Conservation (phyloP, 2,888 invertebrate species). For the Mesodorylaimus sp. region DNA sequence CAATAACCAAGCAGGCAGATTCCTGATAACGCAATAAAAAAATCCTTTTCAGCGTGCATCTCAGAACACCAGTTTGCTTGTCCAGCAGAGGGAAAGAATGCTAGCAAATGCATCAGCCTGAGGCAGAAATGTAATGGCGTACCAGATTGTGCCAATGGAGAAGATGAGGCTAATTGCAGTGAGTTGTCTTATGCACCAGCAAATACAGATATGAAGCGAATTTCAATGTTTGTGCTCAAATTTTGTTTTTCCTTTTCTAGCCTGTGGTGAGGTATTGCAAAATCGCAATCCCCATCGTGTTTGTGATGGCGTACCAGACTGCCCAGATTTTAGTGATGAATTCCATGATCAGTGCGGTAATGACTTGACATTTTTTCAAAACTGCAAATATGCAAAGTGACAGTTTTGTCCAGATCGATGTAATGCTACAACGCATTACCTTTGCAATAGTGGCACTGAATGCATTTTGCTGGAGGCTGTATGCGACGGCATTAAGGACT, state of each 20-base stretch:
- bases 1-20: constrained; percentile 12
- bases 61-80: too few species aligned
- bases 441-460: constrained; percentile 42
- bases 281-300: constrained; percentile 34
- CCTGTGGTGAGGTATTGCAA: background rate
- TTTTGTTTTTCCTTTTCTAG: background rate
- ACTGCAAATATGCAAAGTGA: background rate
- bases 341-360: constrained; percentile 41
- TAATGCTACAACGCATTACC: constrained; percentile 37
- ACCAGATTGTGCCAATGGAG: constrained; percentile 18
- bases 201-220: too few species aligned
- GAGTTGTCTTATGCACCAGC: too few species aligned
- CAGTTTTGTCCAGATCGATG: background rate
- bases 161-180: constrained; percentile 19
- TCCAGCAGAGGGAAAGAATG: too few species aligned
- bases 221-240: too few species aligned
- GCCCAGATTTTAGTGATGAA: constrained; percentile 55
- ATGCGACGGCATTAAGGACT: constrained; percentile 21
- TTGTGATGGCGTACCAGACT: constrained; percentile 47
- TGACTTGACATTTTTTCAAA: constrained; percentile 11
- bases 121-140: constrained; percentile 27
- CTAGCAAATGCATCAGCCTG: constrained; percentile 43
- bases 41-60: too few species aligned
- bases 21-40: too few species aligned
- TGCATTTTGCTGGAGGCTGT: constrained; percentile 40